Conservation (phyloP, 2,113 vertebrate species). For the Gasterosteus aculeatus region DNA sequence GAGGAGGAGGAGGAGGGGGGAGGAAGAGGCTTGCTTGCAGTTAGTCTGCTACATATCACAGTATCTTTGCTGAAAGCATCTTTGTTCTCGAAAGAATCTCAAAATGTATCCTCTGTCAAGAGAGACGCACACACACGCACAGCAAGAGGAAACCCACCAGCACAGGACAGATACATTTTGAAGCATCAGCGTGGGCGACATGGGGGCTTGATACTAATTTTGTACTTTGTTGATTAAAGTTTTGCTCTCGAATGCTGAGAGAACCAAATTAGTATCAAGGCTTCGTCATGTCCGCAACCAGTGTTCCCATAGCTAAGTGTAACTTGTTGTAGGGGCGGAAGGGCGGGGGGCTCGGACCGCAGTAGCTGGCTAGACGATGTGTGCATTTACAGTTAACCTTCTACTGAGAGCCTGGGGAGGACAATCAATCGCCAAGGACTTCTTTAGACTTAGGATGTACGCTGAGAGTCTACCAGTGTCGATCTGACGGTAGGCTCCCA, state of each 20-base stretch:
- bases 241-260: constrained; percentile 81
- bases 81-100: constrained; percentile 83
- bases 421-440: constrained; percentile 58
- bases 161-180: constrained; percentile 92
- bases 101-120: constrained; percentile 92
- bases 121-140: constrained; percentile 75
- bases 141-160: constrained; percentile 77
- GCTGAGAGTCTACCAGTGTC: constrained; percentile 39
- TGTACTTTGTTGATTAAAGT: constrained; percentile 80
- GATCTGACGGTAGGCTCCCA: constrained; percentile 18
- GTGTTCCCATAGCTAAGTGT: constrained; percentile 89
- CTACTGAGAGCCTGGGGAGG: constrained; percentile 43
- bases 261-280: constrained; percentile 90
- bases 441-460: constrained; percentile 50
- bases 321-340: constrained; percentile 60
- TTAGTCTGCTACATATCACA: constrained; percentile 89
- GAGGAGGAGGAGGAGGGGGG: constrained; percentile 66
- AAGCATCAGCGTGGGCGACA: constrained; percentile 92
- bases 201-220: constrained; percentile 90
- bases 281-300: constrained; percentile 85
- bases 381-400: constrained; percentile 36
- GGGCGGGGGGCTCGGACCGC: constrained; percentile 23
- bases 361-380: constrained; percentile 24
- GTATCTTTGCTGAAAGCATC: constrained; percentile 88
- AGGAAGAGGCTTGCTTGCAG: constrained; percentile 81